These are phyloP conservation scores for Invenusta paracnida DNA, from an alignment of 2,888 invertebrate genomes.

Conservation along the genomic window DNA sequence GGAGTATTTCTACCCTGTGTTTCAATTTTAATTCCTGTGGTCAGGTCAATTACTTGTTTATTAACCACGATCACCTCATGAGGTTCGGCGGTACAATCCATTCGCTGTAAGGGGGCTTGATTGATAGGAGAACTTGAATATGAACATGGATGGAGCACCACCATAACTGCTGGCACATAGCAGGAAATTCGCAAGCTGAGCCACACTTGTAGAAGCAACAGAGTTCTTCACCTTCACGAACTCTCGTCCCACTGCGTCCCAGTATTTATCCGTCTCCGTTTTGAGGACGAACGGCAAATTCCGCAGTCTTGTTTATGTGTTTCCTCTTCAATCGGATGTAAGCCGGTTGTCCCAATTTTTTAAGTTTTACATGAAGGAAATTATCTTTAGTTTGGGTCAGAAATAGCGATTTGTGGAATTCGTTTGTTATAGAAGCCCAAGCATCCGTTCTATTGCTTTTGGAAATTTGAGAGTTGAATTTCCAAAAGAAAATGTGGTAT, in stretches of 20 bases:
- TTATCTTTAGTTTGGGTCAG: not conserved
- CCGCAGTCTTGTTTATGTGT: not conserved
- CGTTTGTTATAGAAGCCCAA: not conserved
- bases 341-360: not conserved
- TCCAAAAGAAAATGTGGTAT: not conserved
- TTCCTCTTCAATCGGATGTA: not conserved
- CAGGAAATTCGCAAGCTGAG: not conserved
- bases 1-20: no score
- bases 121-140: not conserved
- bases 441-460: not conserved
- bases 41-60: not conserved
- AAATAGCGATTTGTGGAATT: not conserved
- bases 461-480: not conserved
- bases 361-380: not conserved
- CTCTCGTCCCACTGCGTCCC: not conserved
- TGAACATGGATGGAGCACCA: not conserved
- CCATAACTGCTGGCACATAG: not conserved
- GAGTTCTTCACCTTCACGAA: not conserved
- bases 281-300: not conserved
- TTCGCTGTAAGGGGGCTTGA: not conserved
- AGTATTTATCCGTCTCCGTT: not conserved
- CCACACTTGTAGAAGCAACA: not conserved
- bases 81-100: not conserved
- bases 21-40: no score
- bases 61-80: no score